These are phyloP conservation scores for Clarias batrachus DNA, from an alignment of 2,113 vertebrate species.

Conservation along the genomic window DNA sequence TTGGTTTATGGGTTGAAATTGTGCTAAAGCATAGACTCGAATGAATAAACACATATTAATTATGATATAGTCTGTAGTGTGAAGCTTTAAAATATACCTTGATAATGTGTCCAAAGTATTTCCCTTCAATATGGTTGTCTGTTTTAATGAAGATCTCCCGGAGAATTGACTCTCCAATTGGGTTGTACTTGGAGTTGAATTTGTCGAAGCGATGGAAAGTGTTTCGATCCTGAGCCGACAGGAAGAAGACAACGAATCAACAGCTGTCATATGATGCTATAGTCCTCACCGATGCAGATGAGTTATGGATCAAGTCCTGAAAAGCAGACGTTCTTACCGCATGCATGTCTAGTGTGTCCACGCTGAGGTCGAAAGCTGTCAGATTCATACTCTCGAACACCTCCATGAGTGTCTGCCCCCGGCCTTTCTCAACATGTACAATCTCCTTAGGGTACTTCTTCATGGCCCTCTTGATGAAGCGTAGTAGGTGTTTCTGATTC, in stretches of 20 bases:
- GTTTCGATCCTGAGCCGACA: constrained; percentile 82
- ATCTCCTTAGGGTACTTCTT: constrained; percentile 88
- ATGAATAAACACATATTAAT: background rate
- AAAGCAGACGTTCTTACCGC: constrained; percentile 74
- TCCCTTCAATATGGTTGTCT: constrained; percentile 87
- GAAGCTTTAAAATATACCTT: constrained; percentile 74
- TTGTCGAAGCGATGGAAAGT: constrained; percentile 98
- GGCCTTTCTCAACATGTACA: constrained; percentile 84
- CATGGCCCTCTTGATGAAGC: constrained; percentile 93
- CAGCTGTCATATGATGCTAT: background rate
- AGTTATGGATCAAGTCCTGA: background rate
- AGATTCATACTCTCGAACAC: constrained; percentile 92
- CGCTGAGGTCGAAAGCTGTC: constrained; percentile 92
- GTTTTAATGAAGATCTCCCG: constrained; percentile 98
- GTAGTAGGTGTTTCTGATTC: constrained; percentile 96
- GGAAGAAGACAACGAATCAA: background rate
- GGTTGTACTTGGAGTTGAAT: constrained; percentile 98
- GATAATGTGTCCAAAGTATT: constrained; percentile 94
- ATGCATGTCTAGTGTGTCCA: constrained; percentile 94
- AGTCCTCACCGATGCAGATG: background rate
- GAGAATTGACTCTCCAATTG: constrained; percentile 92
- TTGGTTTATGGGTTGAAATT: background rate
- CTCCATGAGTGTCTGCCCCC: constrained; percentile 86
- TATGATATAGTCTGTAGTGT: background rate
- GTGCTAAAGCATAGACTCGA: background rate